A percentile compares a stretch with the other conserved stretches of the same genome.
These are phyloP conservation scores for Tetramorium alpestre DNA, from an alignment of 1,140 invertebrate species.

Conservation along the genomic window DNA sequence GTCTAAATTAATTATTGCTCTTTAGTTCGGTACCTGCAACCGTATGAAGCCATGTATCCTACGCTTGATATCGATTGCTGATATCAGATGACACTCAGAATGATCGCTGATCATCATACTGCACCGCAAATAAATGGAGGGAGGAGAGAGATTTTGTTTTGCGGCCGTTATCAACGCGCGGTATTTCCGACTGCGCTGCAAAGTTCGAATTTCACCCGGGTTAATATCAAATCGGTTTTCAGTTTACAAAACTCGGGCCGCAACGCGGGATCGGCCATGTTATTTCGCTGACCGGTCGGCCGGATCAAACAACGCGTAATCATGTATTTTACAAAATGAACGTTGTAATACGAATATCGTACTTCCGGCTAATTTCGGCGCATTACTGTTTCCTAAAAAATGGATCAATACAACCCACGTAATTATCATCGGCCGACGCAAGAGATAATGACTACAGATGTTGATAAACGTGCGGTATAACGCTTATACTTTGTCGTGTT, in stretches of 20 bases:
- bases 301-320: conserved; percentile 50
- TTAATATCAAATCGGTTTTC: conserved; percentile 58
- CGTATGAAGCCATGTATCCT: background rate
- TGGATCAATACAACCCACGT: conserved; percentile 19
- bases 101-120: conserved; percentile 26
- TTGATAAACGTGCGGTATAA: conserved; percentile 10
- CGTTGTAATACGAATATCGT: conserved; percentile 54
- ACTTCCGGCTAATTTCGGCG: conserved; percentile 51
- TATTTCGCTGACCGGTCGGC: conserved; percentile 30
- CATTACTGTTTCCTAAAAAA: conserved; percentile 52
- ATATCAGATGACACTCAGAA: conserved; percentile 25
- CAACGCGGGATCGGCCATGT: conserved; percentile 32
- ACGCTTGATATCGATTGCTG: background rate
- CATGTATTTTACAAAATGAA: conserved; percentile 59
- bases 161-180: conserved; percentile 11
- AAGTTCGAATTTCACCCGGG: conserved; percentile 44
- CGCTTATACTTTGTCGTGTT: background rate
- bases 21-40: background rate
- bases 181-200: conserved; percentile 23
- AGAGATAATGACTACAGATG: conserved; percentile 47
- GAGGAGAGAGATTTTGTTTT: conserved; percentile 24
- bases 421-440: conserved; percentile 36
- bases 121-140: conserved; percentile 21
- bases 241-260: conserved; percentile 52
- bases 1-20: background rate